Conservation (phyloP, 2,888 invertebrate species). For the Mimachlamys varia region DNA sequence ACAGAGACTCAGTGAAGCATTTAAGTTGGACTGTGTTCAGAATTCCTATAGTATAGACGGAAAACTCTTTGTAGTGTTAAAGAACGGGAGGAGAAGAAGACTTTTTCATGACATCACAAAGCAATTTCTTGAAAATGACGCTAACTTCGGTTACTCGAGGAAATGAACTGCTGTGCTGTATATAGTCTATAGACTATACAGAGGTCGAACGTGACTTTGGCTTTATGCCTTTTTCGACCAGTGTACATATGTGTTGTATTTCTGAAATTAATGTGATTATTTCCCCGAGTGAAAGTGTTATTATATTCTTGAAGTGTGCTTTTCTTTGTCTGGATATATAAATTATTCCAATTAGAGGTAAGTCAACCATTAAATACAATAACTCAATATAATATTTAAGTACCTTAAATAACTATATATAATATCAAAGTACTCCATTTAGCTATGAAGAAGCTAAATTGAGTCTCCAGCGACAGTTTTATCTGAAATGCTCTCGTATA, state of each 20-base stretch:
- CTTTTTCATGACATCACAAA: neutral
- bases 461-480: no score
- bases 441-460: no score
- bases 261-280: neutral
- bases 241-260: neutral
- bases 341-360: neutral
- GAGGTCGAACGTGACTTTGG: neutral
- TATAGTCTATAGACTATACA: neutral
- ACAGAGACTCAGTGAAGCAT: neutral
- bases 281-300: neutral
- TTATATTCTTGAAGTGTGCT: neutral
- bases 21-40: neutral
- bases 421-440: neutral
- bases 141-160: neutral
- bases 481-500: no score
- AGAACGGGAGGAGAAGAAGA: neutral
- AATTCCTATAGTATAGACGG: neutral
- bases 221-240: conserved; percentile 6
- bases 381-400: neutral
- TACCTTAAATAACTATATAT: no score
- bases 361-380: neutral
- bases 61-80: neutral
- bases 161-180: neutral
- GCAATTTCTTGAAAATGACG: neutral
- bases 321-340: neutral